A percentile compares a stretch with the other conserved stretches of the same genome.
Conservation (phyloP, 2,888 invertebrate species). For the Phortica magna region DNA sequence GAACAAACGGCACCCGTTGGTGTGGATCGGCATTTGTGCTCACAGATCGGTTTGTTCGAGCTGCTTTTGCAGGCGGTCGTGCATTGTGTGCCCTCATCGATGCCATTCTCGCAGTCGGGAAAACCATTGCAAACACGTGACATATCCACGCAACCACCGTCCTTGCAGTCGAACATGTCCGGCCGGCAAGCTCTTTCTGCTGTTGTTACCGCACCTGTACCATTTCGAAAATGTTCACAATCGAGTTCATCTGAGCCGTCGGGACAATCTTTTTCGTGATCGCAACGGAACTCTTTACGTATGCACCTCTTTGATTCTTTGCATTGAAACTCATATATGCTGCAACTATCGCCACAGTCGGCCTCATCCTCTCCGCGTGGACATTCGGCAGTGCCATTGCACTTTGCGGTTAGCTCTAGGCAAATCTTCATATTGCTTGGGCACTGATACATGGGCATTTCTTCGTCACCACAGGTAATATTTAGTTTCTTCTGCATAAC, state of each 20-base stretch:
- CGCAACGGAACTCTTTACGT: conserved; percentile 80
- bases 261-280: conserved; percentile 83
- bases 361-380: conserved; percentile 86
- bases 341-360: conserved; percentile 80
- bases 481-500: conserved; percentile 41
- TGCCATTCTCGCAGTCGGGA: conserved; percentile 83
- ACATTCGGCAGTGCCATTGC: conserved; percentile 84
- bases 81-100: conserved; percentile 85
- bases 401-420: conserved; percentile 78
- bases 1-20: conserved; percentile 84
- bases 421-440: conserved; percentile 69
- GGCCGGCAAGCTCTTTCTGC: conserved; percentile 65
- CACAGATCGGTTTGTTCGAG: conserved; percentile 76
- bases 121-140: conserved; percentile 82
- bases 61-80: conserved; percentile 75
- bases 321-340: conserved; percentile 84
- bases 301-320: conserved; percentile 82
- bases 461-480: conserved; percentile 78
- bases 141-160: conserved; percentile 84
- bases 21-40: conserved; percentile 81
- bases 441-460: conserved; percentile 71
- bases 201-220: conserved; percentile 35
- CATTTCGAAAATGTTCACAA: conserved; percentile 67
- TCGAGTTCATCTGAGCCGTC: conserved; percentile 87
- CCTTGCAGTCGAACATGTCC: conserved; percentile 80